Conservation (phyloP, 1,140 invertebrate genomes). For the Drosophila carrolli region DNA sequence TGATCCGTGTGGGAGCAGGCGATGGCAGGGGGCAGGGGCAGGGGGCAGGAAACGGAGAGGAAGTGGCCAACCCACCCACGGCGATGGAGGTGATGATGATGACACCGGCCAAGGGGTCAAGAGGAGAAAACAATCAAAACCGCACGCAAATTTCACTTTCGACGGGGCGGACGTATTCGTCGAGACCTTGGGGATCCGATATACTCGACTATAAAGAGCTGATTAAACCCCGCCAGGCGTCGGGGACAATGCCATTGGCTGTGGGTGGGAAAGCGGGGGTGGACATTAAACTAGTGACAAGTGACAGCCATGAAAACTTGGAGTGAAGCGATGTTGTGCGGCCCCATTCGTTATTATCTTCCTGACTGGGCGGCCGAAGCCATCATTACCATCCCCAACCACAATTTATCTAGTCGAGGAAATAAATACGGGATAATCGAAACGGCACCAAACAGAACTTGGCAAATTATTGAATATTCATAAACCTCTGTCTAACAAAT, state of each 20-base stretch:
- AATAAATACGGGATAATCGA: conserved; percentile 19
- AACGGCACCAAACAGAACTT: background rate
- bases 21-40: background rate
- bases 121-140: conserved; percentile 31
- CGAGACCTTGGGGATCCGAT: background rate
- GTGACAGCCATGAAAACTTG: conserved; percentile 14
- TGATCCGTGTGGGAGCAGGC: background rate
- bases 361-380: background rate
- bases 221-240: conserved; percentile 21
- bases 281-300: background rate
- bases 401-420: background rate
- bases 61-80: conserved; percentile 12
- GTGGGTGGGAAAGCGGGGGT: background rate
- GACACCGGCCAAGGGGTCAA: background rate
- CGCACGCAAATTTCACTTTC: conserved; percentile 48
- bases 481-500: conserved; percentile 18
- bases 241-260: background rate
- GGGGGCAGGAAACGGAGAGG: conserved; percentile 3
- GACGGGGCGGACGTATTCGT: conserved; percentile 12
- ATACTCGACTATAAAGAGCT: conserved; percentile 43
- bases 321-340: background rate
- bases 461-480: conserved; percentile 37
- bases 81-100: background rate
- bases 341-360: conserved; percentile 3
- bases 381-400: background rate